Percentiles rank a stretch among this genome's conserved stretches.
phyloP scores from a whole-genome alignment of 2,888 invertebrate species.

The Drosophila picticornis region DNA sequence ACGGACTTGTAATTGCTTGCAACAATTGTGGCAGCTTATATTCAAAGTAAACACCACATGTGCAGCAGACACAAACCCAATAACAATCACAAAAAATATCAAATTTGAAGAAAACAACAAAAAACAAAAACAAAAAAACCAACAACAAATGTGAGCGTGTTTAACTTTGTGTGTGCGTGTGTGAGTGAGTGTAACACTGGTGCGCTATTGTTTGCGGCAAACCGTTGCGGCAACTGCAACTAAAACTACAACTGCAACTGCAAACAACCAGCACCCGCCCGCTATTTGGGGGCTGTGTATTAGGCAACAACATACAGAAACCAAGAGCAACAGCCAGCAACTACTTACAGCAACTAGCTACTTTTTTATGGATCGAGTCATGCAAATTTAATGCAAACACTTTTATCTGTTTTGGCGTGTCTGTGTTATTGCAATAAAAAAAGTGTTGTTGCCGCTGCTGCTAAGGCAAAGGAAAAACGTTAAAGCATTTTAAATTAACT shows the following conservation, averaged over 20 bases:
- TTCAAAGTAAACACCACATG: constrained; percentile 15
- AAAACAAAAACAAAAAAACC: constrained; percentile 7
- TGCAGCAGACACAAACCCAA: constrained; percentile 35
- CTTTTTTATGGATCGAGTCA: constrained; percentile 45
- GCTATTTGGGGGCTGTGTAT: constrained; percentile 64
- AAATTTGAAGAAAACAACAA: constrained; percentile 30
- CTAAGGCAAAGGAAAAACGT: constrained; percentile 3
- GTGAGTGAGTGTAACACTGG: constrained; percentile 41
- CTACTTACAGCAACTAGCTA: constrained; percentile 23
- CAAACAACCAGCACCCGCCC: constrained; percentile 65
- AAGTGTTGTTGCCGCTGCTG: constrained; percentile 27
- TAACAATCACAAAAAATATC: constrained; percentile 44
- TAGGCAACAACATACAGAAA: constrained; percentile 57
- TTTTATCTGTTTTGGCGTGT: constrained; percentile 42
- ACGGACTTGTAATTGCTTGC: constrained; percentile 24
- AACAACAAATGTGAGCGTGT: constrained; percentile 22
- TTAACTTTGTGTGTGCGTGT: constrained; percentile 6
- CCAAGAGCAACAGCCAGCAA: constrained; percentile 4
- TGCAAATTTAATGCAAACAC: constrained; percentile 47
- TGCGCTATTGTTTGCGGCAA: constrained; percentile 65
- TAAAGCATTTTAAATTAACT: constrained; percentile 29
- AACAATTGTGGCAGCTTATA: constrained; percentile 37
- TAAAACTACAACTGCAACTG: constrained; percentile 52
- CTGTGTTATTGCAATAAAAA: constrained; percentile 21
- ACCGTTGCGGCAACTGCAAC: constrained; percentile 56